A percentile compares a stretch with the other conserved stretches of the same genome.
Evolutionary conservation across 2,797 vertebrate genomes (phyloP).

Genomic region (Yasuhikotakia modesta): DNA sequence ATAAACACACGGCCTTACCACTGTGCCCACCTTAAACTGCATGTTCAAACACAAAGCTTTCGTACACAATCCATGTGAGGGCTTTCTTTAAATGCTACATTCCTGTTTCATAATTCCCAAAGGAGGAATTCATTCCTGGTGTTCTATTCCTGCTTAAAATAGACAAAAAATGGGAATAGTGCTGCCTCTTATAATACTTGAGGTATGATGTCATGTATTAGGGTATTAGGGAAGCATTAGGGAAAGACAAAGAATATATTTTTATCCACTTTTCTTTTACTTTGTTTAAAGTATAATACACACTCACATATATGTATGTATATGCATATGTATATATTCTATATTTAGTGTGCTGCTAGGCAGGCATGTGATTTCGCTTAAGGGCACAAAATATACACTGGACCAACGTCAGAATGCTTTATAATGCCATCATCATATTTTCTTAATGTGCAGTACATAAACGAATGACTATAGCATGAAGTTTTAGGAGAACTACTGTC

Average conservation of each 20-base stretch:
- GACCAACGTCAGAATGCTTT: constrained; percentile 15
- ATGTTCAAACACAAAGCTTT: constrained; percentile 2
- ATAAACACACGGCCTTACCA: constrained; percentile 17
- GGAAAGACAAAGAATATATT: no score
- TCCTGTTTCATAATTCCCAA: not conserved
- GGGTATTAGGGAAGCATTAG: not conserved
- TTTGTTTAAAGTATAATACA: constrained; percentile 6
- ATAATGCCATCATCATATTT: constrained; percentile 2
- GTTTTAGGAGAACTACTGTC: not conserved
- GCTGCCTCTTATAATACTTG: constrained; percentile 6
- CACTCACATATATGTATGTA: not conserved
- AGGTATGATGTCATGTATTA: not conserved
- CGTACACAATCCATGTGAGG: not conserved
- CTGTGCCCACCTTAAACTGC: constrained; percentile 19
- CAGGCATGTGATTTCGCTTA: constrained; percentile 8
- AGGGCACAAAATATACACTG: constrained; percentile 13
- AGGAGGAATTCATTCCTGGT: not conserved
- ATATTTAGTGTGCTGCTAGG: constrained; percentile 20
- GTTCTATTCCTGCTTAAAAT: not conserved
- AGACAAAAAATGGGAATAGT: not conserved
- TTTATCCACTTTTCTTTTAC: not conserved
- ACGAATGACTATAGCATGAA: not conserved
- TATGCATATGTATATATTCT: no score
- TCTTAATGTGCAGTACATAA: not conserved
- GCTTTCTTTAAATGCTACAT: constrained; percentile 24